Conservation (phyloP, 2,888 invertebrate genomes). For the Tromatobia lineatoria region DNA sequence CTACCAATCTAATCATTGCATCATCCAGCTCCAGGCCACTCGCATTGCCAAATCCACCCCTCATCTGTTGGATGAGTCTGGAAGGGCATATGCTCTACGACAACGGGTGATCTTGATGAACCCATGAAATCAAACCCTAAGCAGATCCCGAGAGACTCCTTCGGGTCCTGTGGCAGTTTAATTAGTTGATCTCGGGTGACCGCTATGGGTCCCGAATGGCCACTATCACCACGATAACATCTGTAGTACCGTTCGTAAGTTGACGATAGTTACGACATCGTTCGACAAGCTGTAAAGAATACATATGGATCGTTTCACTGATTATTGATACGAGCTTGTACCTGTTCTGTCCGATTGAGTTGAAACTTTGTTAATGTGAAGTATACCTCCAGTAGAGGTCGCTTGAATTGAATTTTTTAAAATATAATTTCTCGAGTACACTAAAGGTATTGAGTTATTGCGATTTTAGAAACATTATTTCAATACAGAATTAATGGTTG, state of each 20-base stretch:
- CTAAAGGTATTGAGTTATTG: no score
- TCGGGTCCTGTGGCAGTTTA: conserved; percentile 63
- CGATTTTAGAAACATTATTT: no score
- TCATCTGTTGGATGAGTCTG: conserved; percentile 15
- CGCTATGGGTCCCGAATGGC: conserved; percentile 52
- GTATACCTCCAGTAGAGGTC: no score
- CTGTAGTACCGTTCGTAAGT: conserved; percentile 37
- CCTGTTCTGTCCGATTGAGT: no score
- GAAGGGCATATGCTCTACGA: conserved; percentile 74
- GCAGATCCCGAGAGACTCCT: conserved; percentile 72
- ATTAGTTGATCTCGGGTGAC: conserved; percentile 65
- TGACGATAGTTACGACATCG: not conserved
- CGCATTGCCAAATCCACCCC: conserved; percentile 22
- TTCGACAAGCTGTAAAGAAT: not conserved
- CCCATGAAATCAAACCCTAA: conserved; percentile 76
- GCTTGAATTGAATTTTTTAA: no score
- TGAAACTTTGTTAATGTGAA: no score
- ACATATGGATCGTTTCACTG: no score
- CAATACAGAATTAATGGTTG: no score
- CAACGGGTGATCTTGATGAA: conserved; percentile 67
- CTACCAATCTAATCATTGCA: conserved; percentile 16
- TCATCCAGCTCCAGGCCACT: conserved; percentile 14
- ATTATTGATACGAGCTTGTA: no score
- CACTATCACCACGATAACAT: conserved; percentile 22
- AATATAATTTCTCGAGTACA: no score